Percentiles rank a stretch among this genome's conserved stretches.
phyloP scores from a whole-genome alignment of 2,888 invertebrate genomes.

The Chymomyza procnemis region DNA sequence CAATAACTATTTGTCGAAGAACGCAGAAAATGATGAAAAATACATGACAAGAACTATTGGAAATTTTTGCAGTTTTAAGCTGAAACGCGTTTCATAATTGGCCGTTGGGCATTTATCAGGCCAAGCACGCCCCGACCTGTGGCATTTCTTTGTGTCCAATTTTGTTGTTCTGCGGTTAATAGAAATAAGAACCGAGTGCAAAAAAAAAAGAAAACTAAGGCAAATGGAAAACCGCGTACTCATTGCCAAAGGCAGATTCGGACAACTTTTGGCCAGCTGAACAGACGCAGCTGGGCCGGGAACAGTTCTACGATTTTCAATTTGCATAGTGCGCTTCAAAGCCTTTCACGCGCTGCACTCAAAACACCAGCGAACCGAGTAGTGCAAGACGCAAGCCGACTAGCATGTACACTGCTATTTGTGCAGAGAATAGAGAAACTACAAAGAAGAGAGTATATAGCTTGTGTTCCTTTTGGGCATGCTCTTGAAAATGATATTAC shows the following conservation, averaged over 20 bases:
- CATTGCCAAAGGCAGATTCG: background rate
- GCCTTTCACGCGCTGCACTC: conserved; percentile 37
- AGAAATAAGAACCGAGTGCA: background rate
- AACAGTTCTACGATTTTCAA: conserved; percentile 30
- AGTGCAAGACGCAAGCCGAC: no score
- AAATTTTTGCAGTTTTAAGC: background rate
- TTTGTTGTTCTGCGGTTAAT: background rate
- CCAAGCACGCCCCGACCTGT: background rate
- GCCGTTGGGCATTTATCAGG: background rate
- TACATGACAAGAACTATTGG: no score
- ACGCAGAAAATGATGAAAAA: no score
- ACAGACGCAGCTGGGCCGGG: background rate
- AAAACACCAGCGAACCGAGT: background rate
- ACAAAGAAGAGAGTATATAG: no score
- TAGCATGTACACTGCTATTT: no score
- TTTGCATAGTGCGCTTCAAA: conserved; percentile 43
- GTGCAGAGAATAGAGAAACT: no score
- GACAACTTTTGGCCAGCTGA: background rate
- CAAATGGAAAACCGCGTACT: background rate
- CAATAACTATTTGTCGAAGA: no score
- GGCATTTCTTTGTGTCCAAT: background rate
- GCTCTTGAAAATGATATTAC: no score
- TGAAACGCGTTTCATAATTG: background rate
- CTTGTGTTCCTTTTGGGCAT: no score
- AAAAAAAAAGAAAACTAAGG: background rate